Base-by-base conservation (phyloP, 2,797 vertebrate genomes). In the Mormyrus proboscirostris region DNA sequence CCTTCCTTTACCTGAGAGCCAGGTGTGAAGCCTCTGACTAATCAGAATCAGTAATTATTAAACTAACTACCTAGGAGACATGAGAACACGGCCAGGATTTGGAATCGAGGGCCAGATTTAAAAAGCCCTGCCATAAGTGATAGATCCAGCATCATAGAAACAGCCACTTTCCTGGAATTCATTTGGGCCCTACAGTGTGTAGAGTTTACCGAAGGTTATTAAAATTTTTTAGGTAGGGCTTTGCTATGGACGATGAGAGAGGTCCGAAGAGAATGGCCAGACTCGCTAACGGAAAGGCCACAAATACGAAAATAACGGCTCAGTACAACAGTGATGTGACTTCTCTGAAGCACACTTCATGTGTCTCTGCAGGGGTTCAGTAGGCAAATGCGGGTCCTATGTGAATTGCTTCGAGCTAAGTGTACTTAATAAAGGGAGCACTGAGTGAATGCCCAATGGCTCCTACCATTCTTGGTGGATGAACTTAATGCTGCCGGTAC, bases 401-500 rank as follows among this genome's bases (percentile, higher is more conserved):
- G 57, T 22, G n/a, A 79, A 19, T n/a, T 7, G 0, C 38, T 79
- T 12, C 14, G 0, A 79, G 38, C 6, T 47, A n/a, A 79, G 12
- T 44, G 73, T 47, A 79, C 2, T 7, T 79, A 47, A 79, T 79
- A 47, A 47, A 41, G 2, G 5, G 38, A 79, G 16, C 7, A 47
- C 73, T n/a, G 16, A 79, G 19, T 44, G 76, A 86, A 38, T 1
- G 33, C 9, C 14, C 16, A 29, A 19, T 47, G 86, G 2, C 87
- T 95, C 97, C 91, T 95, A 99, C 98, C 98, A 99, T 95, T 99
- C 98, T 93, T 99, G 98, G 93, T 99, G 98, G 92, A 99, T 99
- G 93, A 99, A 99, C 94, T 99, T 99, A 95, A 99, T 99, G 96
- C 98, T 99, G 96, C 98, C 98, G 76, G 98, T 99, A 94, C 98